phyloP scores from a whole-genome alignment of 2,113 vertebrate genomes.

The Vidua chalybeata region DNA sequence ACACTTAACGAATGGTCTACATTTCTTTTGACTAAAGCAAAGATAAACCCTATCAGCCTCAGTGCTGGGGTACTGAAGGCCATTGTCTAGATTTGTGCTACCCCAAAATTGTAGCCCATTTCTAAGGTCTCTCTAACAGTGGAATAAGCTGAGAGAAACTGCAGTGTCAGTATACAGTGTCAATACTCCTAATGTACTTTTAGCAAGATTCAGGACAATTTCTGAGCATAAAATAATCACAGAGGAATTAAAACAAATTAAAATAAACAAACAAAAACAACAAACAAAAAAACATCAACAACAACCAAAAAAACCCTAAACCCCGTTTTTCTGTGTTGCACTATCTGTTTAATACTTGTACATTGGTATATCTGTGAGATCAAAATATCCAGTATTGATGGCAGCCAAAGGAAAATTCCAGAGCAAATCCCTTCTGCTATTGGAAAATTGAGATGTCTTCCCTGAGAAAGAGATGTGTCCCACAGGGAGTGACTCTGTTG shows the following conservation, averaged over 20 bases:
- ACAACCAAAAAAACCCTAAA: not conserved
- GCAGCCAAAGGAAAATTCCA: not conserved
- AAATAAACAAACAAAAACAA: not conserved
- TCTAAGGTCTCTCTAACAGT: not conserved
- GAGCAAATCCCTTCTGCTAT: not conserved
- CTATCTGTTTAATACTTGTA: not conserved
- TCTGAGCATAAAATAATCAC: not conserved
- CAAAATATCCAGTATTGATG: not conserved
- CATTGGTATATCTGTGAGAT: not conserved
- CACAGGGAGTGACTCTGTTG: not conserved
- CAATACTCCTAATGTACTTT: not conserved
- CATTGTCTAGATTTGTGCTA: not conserved
- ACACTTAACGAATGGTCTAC: not conserved
- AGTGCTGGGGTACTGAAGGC: not conserved
- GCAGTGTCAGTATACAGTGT: not conserved
- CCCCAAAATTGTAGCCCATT: not conserved
- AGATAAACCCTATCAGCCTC: not conserved
- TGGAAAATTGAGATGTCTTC: not conserved
- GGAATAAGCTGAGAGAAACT: not conserved
- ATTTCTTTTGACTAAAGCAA: not conserved
- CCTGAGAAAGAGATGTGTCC: not conserved
- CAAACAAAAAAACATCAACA: no score
- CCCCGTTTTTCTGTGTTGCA: not conserved
- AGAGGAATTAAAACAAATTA: not conserved
- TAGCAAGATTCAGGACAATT: not conserved